phyloP scores from a whole-genome alignment of 2,888 invertebrate species.

The Ligdia adustata region DNA sequence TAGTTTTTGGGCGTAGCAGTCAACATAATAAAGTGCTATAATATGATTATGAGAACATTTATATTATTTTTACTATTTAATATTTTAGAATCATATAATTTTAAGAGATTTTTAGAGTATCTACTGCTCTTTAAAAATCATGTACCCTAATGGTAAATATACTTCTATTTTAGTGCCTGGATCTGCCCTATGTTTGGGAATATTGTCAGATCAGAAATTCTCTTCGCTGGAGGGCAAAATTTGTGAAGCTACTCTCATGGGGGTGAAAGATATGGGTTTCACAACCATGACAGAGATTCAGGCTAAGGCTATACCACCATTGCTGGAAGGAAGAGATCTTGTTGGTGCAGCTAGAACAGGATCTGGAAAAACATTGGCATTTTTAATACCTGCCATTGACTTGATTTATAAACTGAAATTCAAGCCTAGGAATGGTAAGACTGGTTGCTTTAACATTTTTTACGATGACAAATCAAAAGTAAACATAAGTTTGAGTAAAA shows the following conservation, averaged over 20 bases:
- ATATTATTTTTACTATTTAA: too few species aligned
- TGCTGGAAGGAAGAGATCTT: constrained; percentile 96
- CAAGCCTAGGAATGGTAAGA: constrained; percentile 95
- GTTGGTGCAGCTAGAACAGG: constrained; percentile 98
- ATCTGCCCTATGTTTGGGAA: constrained; percentile 80
- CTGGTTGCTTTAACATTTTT: too few species aligned
- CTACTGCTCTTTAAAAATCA: too few species aligned
- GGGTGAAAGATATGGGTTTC: constrained; percentile 96
- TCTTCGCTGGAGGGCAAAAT: constrained; percentile 86
- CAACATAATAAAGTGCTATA: too few species aligned
- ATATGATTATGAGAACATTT: too few species aligned
- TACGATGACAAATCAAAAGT: too few species aligned
- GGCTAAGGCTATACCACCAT: constrained; percentile 93
- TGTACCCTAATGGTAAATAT: background rate
- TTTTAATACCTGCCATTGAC: constrained; percentile 97
- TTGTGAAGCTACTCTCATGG: constrained; percentile 93
- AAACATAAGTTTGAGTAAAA: too few species aligned
- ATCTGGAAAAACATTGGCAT: constrained; percentile 98
- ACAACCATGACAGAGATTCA: constrained; percentile 98
- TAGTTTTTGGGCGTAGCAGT: too few species aligned
- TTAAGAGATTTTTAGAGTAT: too few species aligned
- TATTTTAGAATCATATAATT: too few species aligned
- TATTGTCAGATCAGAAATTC: constrained; percentile 85
- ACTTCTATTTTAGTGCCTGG: constrained; percentile 84
- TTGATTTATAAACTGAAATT: constrained; percentile 95